These are phyloP conservation scores for Trachelus stipa DNA, from an alignment of 2,888 invertebrate species.

Conservation along the genomic window DNA sequence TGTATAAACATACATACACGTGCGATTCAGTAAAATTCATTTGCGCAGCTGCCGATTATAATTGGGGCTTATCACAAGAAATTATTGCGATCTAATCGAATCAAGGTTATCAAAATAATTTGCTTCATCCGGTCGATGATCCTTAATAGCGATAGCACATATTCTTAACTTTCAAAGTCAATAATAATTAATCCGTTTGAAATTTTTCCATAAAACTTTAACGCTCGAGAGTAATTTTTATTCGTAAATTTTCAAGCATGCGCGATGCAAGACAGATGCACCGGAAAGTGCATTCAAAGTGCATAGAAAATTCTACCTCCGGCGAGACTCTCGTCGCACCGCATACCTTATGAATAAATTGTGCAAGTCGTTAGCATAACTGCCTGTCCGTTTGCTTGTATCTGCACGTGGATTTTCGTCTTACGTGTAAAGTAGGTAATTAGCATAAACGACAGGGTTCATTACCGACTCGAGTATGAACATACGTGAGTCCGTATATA, in stretches of 20 bases:
- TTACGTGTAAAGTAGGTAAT: neutral
- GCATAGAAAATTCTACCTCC: neutral
- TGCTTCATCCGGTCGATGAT: neutral
- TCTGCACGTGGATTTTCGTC: neutral
- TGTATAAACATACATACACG: too few relatives aligned
- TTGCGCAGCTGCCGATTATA: neutral
- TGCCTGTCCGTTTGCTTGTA: neutral
- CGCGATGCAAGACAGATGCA: neutral
- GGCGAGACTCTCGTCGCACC: neutral
- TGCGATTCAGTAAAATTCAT: neutral
- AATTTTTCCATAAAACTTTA: neutral
- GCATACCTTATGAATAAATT: neutral
- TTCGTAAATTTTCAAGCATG: neutral
- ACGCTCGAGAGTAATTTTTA: neutral
- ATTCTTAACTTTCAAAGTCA: neutral
- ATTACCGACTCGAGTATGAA: neutral
- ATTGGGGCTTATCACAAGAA: neutral
- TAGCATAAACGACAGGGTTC: constrained; percentile 4
- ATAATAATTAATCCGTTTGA: neutral
- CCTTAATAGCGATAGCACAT: neutral
- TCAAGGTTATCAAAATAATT: neutral
- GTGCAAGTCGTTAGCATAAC: constrained; percentile 5
- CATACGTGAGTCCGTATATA: neutral
- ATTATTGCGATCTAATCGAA: neutral
- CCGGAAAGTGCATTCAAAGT: neutral